Percentiles rank a stretch among this genome's conserved stretches.
These are phyloP conservation scores for Thyatira batis DNA, from an alignment of 2,888 invertebrate genomes.

Conservation along the genomic window DNA sequence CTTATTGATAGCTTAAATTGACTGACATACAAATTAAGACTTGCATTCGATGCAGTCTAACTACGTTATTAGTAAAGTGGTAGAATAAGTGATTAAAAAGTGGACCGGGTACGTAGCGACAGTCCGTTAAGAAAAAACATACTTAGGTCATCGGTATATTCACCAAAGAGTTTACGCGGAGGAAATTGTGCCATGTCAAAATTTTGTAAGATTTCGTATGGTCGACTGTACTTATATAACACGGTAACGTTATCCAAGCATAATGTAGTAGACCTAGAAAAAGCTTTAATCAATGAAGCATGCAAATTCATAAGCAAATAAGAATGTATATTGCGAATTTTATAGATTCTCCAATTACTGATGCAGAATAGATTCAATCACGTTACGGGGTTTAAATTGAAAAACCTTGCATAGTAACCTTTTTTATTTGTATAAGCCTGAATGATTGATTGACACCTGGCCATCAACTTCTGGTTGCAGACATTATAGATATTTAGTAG, in stretches of 20 bases:
- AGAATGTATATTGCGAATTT: constrained; percentile 22
- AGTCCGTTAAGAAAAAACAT: too few relatives aligned
- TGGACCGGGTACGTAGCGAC: too few relatives aligned
- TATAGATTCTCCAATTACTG: constrained; percentile 37
- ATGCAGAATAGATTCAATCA: constrained; percentile 14
- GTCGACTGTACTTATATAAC: constrained; percentile 25
- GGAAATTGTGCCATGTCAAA: not conserved
- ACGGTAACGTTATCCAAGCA: constrained; percentile 37
- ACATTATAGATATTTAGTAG: not conserved
- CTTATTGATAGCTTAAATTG: too few relatives aligned
- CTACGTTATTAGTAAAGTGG: too few relatives aligned
- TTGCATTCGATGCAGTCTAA: too few relatives aligned
- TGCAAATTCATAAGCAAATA: constrained; percentile 28
- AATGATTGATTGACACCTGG: not conserved
- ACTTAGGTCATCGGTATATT: too few relatives aligned
- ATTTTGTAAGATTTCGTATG: not conserved
- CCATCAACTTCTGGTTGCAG: not conserved
- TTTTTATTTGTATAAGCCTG: not conserved
- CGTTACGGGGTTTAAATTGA: constrained; percentile 1
- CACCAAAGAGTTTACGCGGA: not conserved
- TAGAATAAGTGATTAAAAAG: too few relatives aligned
- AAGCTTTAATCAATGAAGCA: constrained; percentile 31
- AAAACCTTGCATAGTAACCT: not conserved
- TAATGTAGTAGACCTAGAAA: constrained; percentile 34
- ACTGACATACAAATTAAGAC: too few relatives aligned